These are phyloP conservation scores for Notolabrus celidotus DNA, from an alignment of 2,797 vertebrate species.

Conservation along the genomic window DNA sequence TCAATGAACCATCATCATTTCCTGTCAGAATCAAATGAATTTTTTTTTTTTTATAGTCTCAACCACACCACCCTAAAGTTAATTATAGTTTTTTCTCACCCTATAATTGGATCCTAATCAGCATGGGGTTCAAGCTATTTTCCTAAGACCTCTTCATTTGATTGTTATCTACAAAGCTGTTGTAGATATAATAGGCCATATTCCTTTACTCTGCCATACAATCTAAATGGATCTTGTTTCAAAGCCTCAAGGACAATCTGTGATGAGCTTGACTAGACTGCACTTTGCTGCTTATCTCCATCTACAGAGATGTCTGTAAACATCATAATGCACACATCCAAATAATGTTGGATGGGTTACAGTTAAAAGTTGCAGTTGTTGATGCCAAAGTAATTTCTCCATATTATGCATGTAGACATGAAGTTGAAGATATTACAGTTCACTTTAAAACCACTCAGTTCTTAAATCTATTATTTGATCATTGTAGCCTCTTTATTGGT, in stretches of 20 bases:
- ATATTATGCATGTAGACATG: conserved; percentile 3
- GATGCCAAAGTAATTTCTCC: conserved; percentile 4
- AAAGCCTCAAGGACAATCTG: conserved; percentile 81
- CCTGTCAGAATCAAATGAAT: conserved; percentile 33
- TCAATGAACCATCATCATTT: conserved; percentile 18
- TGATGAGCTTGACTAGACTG: conserved; percentile 70
- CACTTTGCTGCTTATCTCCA: conserved; percentile 69
- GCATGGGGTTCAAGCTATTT: conserved; percentile 81
- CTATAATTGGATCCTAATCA: conserved; percentile 84
- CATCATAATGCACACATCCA: conserved; percentile 60
- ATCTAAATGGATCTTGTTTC: conserved; percentile 86
- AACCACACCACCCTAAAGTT: conserved; percentile 56
- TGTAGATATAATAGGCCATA: conserved; percentile 80
- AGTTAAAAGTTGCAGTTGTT: conserved; percentile 17
- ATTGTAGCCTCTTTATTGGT: not conserved
- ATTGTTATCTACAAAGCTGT: conserved; percentile 84
- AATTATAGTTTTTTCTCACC: conserved; percentile 54
- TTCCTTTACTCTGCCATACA: conserved; percentile 78
- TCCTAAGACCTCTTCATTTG: conserved; percentile 83
- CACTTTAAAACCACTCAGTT: not conserved
- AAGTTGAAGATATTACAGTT: not conserved
- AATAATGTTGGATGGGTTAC: conserved; percentile 25
- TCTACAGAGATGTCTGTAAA: conserved; percentile 70
- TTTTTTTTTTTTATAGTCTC: too few species aligned
- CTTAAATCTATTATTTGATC: not conserved